Conservation (phyloP, 92 coral and sea anemone species). For the Scolanthus callimorphus region DNA sequence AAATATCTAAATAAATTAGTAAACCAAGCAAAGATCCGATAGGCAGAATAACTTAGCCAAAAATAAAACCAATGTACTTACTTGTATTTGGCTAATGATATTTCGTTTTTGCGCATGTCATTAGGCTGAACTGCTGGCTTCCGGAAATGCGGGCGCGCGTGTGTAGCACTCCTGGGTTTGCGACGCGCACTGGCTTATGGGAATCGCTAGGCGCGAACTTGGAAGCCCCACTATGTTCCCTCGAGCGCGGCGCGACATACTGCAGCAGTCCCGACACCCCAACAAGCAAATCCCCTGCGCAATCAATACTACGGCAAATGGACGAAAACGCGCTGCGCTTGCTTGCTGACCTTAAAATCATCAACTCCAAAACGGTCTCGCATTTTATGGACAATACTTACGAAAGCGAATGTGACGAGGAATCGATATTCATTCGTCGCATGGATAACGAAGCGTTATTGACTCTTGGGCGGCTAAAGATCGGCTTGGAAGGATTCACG, state of each 20-base stretch:
- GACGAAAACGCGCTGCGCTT: neutral
- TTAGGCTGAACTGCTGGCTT: constrained; percentile 19
- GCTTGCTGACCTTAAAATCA: neutral
- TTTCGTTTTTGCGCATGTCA: constrained; percentile 12
- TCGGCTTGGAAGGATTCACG: constrained; percentile 59
- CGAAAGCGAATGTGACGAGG: neutral
- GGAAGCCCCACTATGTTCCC: neutral
- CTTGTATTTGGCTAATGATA: too few relatives aligned
- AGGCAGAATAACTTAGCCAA: too few relatives aligned
- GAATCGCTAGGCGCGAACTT: neutral
- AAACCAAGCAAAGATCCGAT: too few relatives aligned
- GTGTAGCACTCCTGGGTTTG: neutral
- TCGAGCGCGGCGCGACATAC: neutral
- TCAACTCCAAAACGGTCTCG: neutral
- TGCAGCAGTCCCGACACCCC: too few relatives aligned
- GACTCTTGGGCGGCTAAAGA: constrained; percentile 42
- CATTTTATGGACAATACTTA: neutral
- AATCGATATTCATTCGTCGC: constrained; percentile 39
- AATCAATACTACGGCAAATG: neutral
- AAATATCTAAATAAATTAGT: too few relatives aligned
- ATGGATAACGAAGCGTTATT: constrained; percentile 56
- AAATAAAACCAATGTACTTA: too few relatives aligned
- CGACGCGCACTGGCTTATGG: neutral
- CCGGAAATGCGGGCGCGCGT: constrained; percentile 3
- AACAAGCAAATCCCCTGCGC: too few relatives aligned